Evolutionary conservation across 2,888 invertebrate genomes (phyloP).

Genomic region (Epinotia brunnichana): DNA sequence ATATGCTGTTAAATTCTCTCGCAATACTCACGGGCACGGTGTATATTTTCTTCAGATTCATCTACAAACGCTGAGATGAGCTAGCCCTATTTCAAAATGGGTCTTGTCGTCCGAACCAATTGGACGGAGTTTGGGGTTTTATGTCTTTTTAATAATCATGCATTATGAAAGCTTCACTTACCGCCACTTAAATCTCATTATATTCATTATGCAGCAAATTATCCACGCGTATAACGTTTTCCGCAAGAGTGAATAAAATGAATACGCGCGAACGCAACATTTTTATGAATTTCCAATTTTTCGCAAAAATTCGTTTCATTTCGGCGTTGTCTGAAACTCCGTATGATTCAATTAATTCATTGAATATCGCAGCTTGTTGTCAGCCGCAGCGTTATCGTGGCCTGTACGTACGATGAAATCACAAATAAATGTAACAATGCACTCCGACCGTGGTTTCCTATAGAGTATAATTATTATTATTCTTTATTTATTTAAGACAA

Average conservation of each 20-base stretch:
- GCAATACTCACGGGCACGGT: too few species aligned
- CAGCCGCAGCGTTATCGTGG: constrained; percentile 32
- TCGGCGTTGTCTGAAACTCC: constrained; percentile 33
- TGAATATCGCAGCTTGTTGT: constrained; percentile 38
- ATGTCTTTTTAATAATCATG: not conserved
- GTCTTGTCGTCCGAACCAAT: too few species aligned
- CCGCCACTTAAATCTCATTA: constrained; percentile 9
- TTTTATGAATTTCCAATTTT: constrained; percentile 33
- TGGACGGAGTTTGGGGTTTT: too few species aligned
- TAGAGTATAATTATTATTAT: too few species aligned
- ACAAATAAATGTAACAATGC: constrained; percentile 25
- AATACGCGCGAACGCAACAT: constrained; percentile 32
- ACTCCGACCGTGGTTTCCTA: constrained; percentile 6
- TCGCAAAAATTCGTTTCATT: constrained; percentile 31
- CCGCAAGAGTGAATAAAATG: constrained; percentile 33
- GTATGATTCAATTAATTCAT: constrained; percentile 44
- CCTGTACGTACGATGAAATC: not conserved
- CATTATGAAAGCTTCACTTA: constrained; percentile 4
- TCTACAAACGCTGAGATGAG: too few species aligned
- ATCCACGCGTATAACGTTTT: constrained; percentile 16
- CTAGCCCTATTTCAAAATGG: too few species aligned
- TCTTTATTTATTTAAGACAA: too few species aligned
- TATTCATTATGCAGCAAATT: constrained; percentile 15
- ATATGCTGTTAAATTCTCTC: too few species aligned
- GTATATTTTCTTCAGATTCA: not conserved